These are phyloP conservation scores for Autographa pulchrina DNA, from an alignment of 2,888 invertebrate species.

Conservation along the genomic window DNA sequence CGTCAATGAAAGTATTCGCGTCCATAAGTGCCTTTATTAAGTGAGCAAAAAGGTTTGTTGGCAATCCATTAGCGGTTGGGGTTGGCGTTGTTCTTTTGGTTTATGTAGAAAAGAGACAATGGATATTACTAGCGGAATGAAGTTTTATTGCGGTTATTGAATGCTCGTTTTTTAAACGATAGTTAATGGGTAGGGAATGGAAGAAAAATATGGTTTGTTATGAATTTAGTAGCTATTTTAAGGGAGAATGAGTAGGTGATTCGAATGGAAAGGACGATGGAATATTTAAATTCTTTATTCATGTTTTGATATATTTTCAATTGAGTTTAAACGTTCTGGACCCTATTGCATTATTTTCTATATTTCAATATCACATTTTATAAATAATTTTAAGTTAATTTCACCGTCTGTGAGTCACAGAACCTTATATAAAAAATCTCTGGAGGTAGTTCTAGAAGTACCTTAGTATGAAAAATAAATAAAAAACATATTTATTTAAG, in stretches of 20 bases:
- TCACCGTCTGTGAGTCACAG: too few relatives aligned
- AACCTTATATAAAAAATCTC: too few relatives aligned
- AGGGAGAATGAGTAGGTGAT: not conserved
- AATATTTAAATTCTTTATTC: too few relatives aligned
- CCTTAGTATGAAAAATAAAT: too few relatives aligned
- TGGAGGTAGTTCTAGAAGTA: too few relatives aligned
- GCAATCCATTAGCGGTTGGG: constrained; percentile 51
- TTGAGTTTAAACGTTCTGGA: too few relatives aligned
- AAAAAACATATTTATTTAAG: too few relatives aligned
- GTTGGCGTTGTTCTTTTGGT: constrained; percentile 31
- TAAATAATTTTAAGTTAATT: too few relatives aligned
- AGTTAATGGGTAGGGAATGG: not conserved
- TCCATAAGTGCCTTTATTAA: constrained; percentile 19
- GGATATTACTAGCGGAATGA: constrained; percentile 38
- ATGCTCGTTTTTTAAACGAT: constrained; percentile 26
- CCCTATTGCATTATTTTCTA: too few relatives aligned
- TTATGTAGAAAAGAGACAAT: constrained; percentile 27
- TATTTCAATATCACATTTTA: too few relatives aligned
- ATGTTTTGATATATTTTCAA: too few relatives aligned
- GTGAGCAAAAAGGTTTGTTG: constrained; percentile 45
- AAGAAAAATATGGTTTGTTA: constrained; percentile 35
- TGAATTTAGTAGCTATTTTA: not conserved
- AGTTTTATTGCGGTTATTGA: constrained; percentile 22
- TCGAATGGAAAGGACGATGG: not conserved
- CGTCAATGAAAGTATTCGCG: constrained; percentile 4